phyloP scores from a whole-genome alignment of 2,113 vertebrate genomes.

The Pyxicephalus adspersus region DNA sequence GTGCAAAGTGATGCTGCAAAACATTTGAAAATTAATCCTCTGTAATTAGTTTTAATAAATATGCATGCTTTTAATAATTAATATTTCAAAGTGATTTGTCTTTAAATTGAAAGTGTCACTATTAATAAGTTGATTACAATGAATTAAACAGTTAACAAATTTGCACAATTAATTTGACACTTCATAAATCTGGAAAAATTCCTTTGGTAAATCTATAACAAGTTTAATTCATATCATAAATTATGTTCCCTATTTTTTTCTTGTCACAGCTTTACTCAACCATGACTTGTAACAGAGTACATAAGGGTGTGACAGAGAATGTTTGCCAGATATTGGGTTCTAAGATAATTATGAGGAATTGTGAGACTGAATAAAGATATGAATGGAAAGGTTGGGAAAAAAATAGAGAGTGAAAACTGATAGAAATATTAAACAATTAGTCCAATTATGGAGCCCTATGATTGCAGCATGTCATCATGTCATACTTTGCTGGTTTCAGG shows the following conservation, averaged over 20 bases:
- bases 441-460: too few relatives aligned
- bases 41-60: too few relatives aligned
- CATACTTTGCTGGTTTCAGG: too few relatives aligned
- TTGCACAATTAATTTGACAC: conserved; percentile 40
- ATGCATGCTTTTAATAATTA: neutral
- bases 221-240: neutral
- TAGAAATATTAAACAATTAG: too few relatives aligned
- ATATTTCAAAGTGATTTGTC: neutral
- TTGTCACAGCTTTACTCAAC: conserved; percentile 16
- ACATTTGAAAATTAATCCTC: too few relatives aligned
- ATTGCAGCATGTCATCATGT: too few relatives aligned
- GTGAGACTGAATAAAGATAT: too few relatives aligned
- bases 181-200: conserved; percentile 31
- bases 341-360: neutral
- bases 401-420: too few relatives aligned
- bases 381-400: too few relatives aligned
- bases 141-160: conserved; percentile 29
- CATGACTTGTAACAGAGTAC: neutral
- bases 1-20: too few relatives aligned
- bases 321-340: conserved; percentile 3
- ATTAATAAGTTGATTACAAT: conserved; percentile 1
- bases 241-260: conserved; percentile 19
- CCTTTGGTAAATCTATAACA: conserved; percentile 3
- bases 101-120: neutral
- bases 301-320: conserved; percentile 2